These are phyloP conservation scores for Corapipo altera DNA, from an alignment of 2,113 vertebrate genomes.

Conservation along the genomic window DNA sequence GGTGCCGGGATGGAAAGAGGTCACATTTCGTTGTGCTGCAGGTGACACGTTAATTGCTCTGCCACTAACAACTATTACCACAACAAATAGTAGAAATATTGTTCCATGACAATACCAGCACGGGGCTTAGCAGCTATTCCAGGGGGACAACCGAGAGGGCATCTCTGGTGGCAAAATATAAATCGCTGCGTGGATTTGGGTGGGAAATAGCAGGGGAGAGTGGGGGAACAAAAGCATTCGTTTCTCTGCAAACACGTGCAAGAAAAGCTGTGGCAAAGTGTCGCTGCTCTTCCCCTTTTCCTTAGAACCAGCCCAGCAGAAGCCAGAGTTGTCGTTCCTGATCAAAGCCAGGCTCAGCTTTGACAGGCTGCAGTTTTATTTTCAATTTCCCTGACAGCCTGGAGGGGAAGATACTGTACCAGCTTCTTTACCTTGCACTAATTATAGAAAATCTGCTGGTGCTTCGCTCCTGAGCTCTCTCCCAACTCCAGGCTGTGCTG, in stretches of 20 bases:
- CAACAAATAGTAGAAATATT: slow-evolving; percentile 56
- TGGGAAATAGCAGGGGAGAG: neutral
- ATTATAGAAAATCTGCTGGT: neutral
- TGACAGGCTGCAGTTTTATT: neutral
- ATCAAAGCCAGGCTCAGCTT: neutral
- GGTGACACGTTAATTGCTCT: neutral
- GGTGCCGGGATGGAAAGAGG: neutral
- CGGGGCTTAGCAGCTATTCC: neutral
- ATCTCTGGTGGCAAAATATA: neutral
- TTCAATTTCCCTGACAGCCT: neutral
- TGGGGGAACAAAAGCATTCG: neutral
- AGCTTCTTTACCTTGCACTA: neutral
- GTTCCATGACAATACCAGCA: neutral
- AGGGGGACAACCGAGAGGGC: neutral
- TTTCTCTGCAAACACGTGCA: neutral
- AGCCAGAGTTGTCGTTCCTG: neutral
- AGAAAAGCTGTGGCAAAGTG: neutral
- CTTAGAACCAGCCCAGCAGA: neutral
- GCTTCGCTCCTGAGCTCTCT: neutral
- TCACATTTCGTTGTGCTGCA: neutral
- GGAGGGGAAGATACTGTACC: neutral
- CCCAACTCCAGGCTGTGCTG: neutral
- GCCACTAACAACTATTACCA: slow-evolving; percentile 57
- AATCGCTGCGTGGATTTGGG: neutral
- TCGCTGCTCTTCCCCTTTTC: neutral